phyloP scores from a whole-genome alignment of 2,113 vertebrate genomes.

The Ctenomys sociabilis region DNA sequence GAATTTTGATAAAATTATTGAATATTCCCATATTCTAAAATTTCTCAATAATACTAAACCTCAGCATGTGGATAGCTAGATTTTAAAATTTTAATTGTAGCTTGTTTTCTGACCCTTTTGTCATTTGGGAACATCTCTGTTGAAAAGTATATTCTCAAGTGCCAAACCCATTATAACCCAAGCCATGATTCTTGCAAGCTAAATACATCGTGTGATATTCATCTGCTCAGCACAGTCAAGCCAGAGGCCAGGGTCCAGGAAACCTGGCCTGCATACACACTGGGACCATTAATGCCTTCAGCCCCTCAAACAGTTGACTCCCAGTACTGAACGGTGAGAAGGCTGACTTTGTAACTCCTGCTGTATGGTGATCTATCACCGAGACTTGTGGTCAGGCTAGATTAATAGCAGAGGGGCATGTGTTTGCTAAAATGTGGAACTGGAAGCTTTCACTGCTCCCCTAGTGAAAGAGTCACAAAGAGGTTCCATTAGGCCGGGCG shows the following conservation, averaged over 20 bases:
- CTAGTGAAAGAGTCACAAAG: background rate
- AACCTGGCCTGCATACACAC: background rate
- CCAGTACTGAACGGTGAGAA: background rate
- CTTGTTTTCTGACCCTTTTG: background rate
- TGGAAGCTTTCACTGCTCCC: background rate
- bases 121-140: background rate
- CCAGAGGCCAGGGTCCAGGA: background rate
- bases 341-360: background rate
- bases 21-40: slow-evolving; percentile 27
- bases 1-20: slow-evolving; percentile 13
- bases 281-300: background rate
- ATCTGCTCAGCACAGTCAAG: background rate
- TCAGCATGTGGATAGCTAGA: background rate
- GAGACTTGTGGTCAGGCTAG: background rate
- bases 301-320: background rate
- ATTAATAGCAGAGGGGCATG: background rate
- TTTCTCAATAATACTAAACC: background rate
- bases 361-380: background rate
- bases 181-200: background rate
- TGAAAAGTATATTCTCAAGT: background rate
- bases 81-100: slow-evolving; percentile 19
- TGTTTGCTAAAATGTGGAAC: background rate
- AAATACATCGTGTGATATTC: background rate
- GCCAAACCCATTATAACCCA: background rate
- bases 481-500: too few relatives aligned